Conservation (phyloP, 2,888 invertebrate species). For the Cabera pusaria region DNA sequence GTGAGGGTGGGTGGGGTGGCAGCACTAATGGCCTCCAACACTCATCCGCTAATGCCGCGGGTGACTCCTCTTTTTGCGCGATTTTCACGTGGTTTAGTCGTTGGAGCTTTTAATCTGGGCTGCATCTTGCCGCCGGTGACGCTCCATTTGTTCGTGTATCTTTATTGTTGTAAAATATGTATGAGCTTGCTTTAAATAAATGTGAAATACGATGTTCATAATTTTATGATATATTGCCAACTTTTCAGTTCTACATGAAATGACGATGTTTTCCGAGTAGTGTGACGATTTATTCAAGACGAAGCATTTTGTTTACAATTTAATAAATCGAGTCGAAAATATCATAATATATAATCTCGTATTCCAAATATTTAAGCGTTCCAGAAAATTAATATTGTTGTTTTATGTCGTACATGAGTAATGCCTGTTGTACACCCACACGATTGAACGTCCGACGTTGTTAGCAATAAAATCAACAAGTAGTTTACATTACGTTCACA, state of each 20-base stretch:
- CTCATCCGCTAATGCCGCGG: conserved; percentile 84
- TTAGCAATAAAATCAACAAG: conserved; percentile 17
- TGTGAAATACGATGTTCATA: no score
- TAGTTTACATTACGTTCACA: conserved; percentile 17
- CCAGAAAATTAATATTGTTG: no score
- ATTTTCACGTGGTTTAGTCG: conserved; percentile 82
- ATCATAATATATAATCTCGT: no score
- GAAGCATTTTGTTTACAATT: no score
- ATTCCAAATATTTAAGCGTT: no score
- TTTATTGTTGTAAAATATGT: conserved; percentile 31
- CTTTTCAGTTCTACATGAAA: no score
- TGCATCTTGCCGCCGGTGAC: conserved; percentile 69
- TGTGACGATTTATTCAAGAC: no score
- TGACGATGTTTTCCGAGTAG: no score
- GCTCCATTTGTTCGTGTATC: conserved; percentile 63
- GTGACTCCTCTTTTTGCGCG: conserved; percentile 82
- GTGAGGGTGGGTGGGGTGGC: conserved; percentile 51
- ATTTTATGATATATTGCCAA: no score
- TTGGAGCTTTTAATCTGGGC: conserved; percentile 79
- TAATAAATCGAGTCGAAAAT: no score
- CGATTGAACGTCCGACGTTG: conserved; percentile 11
- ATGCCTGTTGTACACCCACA: conserved; percentile 1
- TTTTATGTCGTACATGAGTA: conserved; percentile 3
- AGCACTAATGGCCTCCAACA: conserved; percentile 82
- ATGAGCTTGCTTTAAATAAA: neutral